Conservation (phyloP, 2,888 invertebrate species). For the Allygus modestus region DNA sequence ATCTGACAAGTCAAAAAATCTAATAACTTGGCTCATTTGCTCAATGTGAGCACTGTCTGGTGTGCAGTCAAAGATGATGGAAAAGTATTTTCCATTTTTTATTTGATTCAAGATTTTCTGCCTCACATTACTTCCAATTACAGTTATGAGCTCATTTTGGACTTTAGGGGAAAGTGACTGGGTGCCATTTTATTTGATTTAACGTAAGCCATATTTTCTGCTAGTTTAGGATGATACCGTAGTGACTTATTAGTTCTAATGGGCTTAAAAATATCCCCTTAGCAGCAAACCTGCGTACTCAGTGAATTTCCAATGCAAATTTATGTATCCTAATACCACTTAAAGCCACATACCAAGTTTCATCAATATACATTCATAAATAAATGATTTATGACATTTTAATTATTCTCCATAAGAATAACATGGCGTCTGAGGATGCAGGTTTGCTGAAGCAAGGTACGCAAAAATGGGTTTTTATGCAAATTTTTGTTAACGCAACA, state of each 20-base stretch:
- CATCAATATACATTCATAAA: too few relatives aligned
- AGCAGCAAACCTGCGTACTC: too few relatives aligned
- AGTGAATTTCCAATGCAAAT: too few relatives aligned
- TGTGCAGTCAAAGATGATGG: constrained; percentile 41
- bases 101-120: constrained; percentile 41
- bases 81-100: constrained; percentile 51
- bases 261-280: constrained; percentile 4
- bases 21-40: constrained; percentile 7
- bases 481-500: too few relatives aligned
- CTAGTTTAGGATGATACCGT: constrained; percentile 36
- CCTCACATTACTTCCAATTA: too few relatives aligned
- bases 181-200: constrained; percentile 50
- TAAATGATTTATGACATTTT: too few relatives aligned
- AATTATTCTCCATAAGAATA: too few relatives aligned
- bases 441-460: too few relatives aligned
- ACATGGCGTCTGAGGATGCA: too few relatives aligned
- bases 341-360: too few relatives aligned
- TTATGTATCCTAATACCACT: too few relatives aligned
- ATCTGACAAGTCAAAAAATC: constrained; percentile 47
- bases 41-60: constrained; percentile 48
- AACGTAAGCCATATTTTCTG: constrained; percentile 48
- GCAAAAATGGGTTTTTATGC: too few relatives aligned
- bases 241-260: constrained; percentile 52
- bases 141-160: constrained; percentile 54
- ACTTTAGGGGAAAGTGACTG: constrained; percentile 39